Base-by-base conservation (phyloP, 2,888 invertebrate genomes). In the Diaprepes abbreviatus region DNA sequence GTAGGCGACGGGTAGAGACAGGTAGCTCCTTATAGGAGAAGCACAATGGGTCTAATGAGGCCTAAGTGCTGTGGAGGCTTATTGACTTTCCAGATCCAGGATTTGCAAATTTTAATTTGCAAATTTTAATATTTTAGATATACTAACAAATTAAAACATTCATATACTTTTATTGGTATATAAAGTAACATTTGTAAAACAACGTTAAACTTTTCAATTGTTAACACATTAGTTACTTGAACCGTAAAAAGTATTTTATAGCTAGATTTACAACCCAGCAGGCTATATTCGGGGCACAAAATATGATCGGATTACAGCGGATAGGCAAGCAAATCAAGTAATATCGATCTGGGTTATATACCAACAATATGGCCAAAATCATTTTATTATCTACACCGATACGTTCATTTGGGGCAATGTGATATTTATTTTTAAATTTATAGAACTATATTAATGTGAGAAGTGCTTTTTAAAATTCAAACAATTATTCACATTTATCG, bases 291-390 rank as follows among this genome's bases (percentile, higher is more conserved):
- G 50, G 36, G 24, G 63, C 52, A 50, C 38, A 63, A 63, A 63
- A 63, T 63, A 63, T 63, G 63, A 50, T 33, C 19, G 48, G 52
- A 63, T 63, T 63, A 63, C 63, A 16, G 50, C 14, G 21, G 63
- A 63, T 36, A 50, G 50, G 36, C 63, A 63, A 52, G 63, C 63
- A 52, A 63, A 63, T 50, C 52, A 38, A 21, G 35, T 35, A 21
- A 21, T 52, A 60, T 60, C 60, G 60, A 60, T 48, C 60, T 48
- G n/a, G 31, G 3, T 52, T 33, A 19, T 43, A 43, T 21, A 43
- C 21, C 43, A 19, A 43, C 43, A 43, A 43, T 21, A 21, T 21
- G 19, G 21, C 43, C 43, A 43, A 43, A 43, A n/a, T 21, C 43
- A 19, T 43, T 21, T 43, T 21, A 19, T 43, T 43, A 43, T 43